Evolutionary conservation across 2,797 vertebrate genomes (phyloP).

Genomic region (Liparis tanakae): DNA sequence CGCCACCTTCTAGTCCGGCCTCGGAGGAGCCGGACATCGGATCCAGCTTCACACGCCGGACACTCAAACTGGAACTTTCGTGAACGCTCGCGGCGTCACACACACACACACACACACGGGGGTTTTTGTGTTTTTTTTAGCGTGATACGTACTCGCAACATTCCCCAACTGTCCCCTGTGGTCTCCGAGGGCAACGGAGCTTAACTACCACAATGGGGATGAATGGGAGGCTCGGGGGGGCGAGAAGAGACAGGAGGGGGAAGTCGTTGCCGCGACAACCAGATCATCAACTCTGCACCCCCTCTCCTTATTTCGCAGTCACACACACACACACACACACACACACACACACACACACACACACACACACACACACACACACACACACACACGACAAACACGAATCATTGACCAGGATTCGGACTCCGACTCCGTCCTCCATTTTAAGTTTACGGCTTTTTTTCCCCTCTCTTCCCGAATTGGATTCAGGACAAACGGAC

Average conservation of each 20-base stretch:
- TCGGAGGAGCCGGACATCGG: constrained; percentile 7
- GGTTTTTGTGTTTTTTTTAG: neutral
- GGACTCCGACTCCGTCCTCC: neutral
- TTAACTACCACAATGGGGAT: constrained; percentile 79
- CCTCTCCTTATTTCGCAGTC: constrained; percentile 52
- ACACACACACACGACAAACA: constrained; percentile 46
- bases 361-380: constrained; percentile 43
- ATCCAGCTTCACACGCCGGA: neutral
- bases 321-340: constrained; percentile 42
- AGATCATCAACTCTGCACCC: constrained; percentile 74
- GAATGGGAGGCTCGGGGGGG: constrained; percentile 75
- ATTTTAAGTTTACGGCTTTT: neutral
- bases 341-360: constrained; percentile 47
- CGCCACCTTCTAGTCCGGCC: constrained; percentile 43
- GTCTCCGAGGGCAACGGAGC: constrained; percentile 81
- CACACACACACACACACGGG: neutral
- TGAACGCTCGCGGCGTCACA: neutral
- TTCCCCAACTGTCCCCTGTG: constrained; percentile 74
- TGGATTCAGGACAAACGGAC: neutral
- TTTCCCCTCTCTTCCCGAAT: constrained; percentile 29
- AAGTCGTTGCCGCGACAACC: constrained; percentile 60
- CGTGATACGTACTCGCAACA: constrained; percentile 58
- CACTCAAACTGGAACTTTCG: no score
- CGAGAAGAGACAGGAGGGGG: constrained; percentile 65
- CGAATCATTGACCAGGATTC: neutral